These are phyloP conservation scores for Helobdella robusta DNA, from an alignment of 2,888 invertebrate species.

Conservation along the genomic window DNA sequence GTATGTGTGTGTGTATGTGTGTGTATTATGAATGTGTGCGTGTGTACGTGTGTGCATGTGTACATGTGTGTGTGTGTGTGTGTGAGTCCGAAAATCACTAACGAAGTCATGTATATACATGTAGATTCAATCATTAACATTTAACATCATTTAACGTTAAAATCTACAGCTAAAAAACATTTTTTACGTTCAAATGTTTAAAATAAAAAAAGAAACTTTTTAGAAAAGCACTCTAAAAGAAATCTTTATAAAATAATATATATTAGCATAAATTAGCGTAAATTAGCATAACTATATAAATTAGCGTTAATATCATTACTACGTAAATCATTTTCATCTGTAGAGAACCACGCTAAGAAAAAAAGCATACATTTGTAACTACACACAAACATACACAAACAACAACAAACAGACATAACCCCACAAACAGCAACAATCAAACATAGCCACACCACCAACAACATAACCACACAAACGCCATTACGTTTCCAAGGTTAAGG, in stretches of 20 bases:
- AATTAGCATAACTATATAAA: no score
- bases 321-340: no score
- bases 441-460: constrained; percentile 12
- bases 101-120: no score
- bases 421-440: constrained; percentile 12
- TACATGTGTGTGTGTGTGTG: constrained; percentile 1
- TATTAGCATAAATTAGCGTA: no score
- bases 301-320: no score
- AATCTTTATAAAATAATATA: no score
- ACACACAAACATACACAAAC: constrained; percentile 19
- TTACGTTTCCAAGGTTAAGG: no score
- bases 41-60: constrained; percentile 3
- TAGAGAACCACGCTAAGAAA: background rate
- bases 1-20: constrained; percentile 3
- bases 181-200: background rate
- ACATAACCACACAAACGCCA: constrained; percentile 12
- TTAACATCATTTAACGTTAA: background rate
- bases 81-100: no score
- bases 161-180: background rate
- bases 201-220: no score
- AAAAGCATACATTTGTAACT: background rate
- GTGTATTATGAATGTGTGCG: background rate
- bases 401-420: no score
- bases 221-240: no score
- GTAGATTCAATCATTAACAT: no score